Percentiles rank a stretch among this genome's conserved stretches.
Evolutionary conservation across 2,888 invertebrate species (phyloP).

Genomic region (Gandaritis pyraliata): DNA sequence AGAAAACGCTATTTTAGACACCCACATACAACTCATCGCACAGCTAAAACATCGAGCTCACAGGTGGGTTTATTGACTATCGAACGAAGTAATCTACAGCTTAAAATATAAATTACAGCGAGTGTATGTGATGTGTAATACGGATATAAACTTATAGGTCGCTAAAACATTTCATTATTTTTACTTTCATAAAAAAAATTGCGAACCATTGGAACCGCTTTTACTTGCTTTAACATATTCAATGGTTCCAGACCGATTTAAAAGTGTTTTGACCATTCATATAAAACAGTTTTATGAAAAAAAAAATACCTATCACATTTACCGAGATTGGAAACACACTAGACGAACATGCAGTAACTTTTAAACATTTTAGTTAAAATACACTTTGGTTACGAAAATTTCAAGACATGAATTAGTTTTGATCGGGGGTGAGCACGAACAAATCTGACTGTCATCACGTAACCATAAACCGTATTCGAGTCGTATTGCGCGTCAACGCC

Average conservation of each 20-base stretch:
- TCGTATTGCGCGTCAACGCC: no score
- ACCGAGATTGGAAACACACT: no score
- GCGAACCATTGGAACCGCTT: no score
- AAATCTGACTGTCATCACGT: background rate
- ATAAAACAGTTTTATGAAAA: no score
- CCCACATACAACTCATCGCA: constrained; percentile 35
- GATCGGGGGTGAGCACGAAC: background rate
- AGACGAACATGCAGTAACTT: background rate
- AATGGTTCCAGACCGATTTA: background rate
- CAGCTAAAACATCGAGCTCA: constrained; percentile 63
- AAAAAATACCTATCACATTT: no score
- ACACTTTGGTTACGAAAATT: constrained; percentile 13
- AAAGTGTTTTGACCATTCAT: background rate
- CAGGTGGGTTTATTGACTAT: constrained; percentile 80
- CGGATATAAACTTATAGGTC: constrained; percentile 46
- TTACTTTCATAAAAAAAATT: background rate
- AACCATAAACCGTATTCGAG: no score
- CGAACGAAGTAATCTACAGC: constrained; percentile 60
- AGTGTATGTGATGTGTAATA: constrained; percentile 44
- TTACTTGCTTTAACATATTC: background rate
- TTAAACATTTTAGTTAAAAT: background rate
- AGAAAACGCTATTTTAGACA: no score
- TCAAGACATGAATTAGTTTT: background rate
- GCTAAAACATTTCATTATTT: background rate
- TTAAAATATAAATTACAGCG: constrained; percentile 52